phyloP scores from a whole-genome alignment of 2,797 vertebrate species.

The Liasis olivaceus region DNA sequence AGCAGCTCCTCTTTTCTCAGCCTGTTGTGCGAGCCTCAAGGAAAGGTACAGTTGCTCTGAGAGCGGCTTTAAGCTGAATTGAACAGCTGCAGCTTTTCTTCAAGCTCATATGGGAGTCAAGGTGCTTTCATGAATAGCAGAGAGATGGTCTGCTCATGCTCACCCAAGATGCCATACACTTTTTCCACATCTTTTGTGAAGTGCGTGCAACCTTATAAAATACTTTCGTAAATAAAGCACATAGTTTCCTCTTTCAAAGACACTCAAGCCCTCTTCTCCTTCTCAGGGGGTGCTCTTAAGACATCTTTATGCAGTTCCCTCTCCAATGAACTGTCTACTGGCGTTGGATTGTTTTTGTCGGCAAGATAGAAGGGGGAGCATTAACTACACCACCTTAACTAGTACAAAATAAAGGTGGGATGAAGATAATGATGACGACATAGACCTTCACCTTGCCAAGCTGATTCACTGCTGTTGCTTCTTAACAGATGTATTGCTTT shows the following conservation, averaged over 20 bases:
- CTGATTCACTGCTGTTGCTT: neutral
- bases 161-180: neutral
- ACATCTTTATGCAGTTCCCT: neutral
- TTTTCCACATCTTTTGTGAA: neutral
- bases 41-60: neutral
- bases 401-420: neutral
- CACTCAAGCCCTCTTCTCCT: conserved; percentile 7
- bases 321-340: neutral
- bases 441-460: neutral
- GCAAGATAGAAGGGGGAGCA: neutral
- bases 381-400: neutral
- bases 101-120: neutral
- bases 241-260: conserved; percentile 34
- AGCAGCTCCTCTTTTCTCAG: neutral
- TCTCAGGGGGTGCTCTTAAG: neutral
- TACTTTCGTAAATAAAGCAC: conserved; percentile 4
- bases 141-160: neutral
- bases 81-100: neutral
- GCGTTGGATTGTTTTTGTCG: neutral
- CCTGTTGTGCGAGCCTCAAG: neutral
- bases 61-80: neutral
- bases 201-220: neutral
- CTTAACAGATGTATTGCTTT: too few species aligned
- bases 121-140: neutral
- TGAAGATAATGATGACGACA: too few species aligned